These are phyloP conservation scores for Ptychochromis oligacanthus DNA, from an alignment of 2,113 vertebrate species.

Conservation along the genomic window DNA sequence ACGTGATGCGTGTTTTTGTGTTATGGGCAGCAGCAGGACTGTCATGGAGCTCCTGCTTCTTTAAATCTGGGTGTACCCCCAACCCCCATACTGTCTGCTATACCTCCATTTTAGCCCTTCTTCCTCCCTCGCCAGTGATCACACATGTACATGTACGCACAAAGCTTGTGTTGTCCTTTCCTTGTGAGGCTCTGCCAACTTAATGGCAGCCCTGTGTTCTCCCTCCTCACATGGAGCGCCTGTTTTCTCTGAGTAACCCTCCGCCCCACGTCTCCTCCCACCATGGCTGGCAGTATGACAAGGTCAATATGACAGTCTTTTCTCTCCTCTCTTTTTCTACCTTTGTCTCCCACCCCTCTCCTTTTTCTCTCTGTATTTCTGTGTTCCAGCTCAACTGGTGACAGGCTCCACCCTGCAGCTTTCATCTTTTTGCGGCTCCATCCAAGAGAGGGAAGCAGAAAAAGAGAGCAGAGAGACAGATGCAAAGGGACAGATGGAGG, in stretches of 20 bases:
- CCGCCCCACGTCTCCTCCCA: conserved; percentile 37
- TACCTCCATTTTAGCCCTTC: conserved; percentile 50
- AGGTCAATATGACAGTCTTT: conserved; percentile 73
- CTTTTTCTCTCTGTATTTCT: conserved; percentile 30
- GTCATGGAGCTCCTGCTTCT: conserved; percentile 39
- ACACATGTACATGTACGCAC: conserved; percentile 47
- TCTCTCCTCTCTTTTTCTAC: conserved; percentile 35
- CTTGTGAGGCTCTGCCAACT: conserved; percentile 56
- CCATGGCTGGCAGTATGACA: conserved; percentile 71
- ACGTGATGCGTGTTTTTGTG: conserved; percentile 55
- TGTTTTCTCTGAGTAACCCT: conserved; percentile 63
- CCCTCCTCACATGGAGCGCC: conserved; percentile 57
- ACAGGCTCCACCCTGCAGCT: conserved; percentile 72
- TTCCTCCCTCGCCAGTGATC: conserved; percentile 33
- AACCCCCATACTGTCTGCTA: conserved; percentile 30
- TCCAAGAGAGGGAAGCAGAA: conserved; percentile 50
- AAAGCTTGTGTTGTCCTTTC: conserved; percentile 65
- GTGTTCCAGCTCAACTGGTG: conserved; percentile 53
- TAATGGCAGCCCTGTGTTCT: conserved; percentile 57
- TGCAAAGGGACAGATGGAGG: conserved; percentile 70
- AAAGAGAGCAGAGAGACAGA: conserved; percentile 59
- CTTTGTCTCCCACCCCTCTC: conserved; percentile 47
- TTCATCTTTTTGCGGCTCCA: conserved; percentile 68
- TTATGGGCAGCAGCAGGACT: neutral
- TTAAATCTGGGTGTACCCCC: conserved; percentile 51